phyloP scores from a whole-genome alignment of 2,113 vertebrate genomes.

The Leptobrachium leishanense region DNA sequence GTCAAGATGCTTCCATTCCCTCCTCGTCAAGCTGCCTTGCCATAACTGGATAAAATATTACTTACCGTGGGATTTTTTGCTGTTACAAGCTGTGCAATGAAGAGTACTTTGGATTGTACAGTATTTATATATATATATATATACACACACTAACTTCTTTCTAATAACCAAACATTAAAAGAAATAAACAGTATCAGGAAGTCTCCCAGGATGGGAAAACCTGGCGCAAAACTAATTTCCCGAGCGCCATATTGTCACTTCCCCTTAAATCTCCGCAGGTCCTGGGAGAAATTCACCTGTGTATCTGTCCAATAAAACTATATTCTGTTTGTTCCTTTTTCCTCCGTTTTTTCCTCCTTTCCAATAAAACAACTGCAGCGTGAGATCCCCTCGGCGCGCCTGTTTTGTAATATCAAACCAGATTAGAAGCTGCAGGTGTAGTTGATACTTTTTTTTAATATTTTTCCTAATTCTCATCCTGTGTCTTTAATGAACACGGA shows the following conservation, averaged over 20 bases:
- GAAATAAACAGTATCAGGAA: background rate
- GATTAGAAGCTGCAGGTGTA: slow-evolving; percentile 5
- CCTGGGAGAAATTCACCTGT: background rate
- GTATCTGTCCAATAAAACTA: background rate
- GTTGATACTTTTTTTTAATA: background rate
- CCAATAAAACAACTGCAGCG: slow-evolving; percentile 1
- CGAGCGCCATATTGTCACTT: background rate
- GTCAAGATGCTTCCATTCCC: no score
- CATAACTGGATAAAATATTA: no score
- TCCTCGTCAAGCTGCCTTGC: no score
- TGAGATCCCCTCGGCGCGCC: background rate
- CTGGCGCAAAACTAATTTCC: background rate
- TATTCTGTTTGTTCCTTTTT: background rate
- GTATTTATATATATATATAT: background rate
- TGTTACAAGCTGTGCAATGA: background rate
- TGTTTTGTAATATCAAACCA: background rate
- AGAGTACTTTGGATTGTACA: background rate
- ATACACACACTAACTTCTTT: background rate
- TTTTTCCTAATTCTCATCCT: background rate
- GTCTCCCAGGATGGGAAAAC: background rate
- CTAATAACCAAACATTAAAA: background rate
- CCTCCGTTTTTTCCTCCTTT: background rate
- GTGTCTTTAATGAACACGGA: background rate
- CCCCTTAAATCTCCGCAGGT: background rate
- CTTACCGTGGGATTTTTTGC: background rate